Base-by-base conservation (phyloP, 2,888 invertebrate species). In the Nowickia ferox region DNA sequence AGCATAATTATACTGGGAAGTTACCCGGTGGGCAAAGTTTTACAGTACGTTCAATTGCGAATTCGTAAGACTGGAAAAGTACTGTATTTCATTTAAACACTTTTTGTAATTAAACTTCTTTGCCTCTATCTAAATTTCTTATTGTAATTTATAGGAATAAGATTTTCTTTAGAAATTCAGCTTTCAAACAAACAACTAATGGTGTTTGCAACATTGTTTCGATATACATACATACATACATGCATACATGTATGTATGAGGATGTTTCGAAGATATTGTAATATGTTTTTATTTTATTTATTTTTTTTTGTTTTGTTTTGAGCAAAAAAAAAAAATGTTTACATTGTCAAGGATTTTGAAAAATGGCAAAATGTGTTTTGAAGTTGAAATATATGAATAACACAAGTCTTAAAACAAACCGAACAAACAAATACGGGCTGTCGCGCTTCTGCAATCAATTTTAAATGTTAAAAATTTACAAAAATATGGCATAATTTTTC, bases 341-440 rank as follows among this genome's bases (percentile, higher is more conserved):
- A 69, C 84, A 77, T 86, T 87, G 88, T 84, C 87, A 88, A 84
- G 88, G 85, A 87, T 88, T 88, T 77, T 84, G 78, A 88, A 75
- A 88, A 87, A 88, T 89, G 88, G 88, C 88, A 89, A 84, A 89
- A 89, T 89, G 84, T 88, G 53, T 81, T 61, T 65, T 68, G 46
- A 65, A 71, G 77, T 75, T 74, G 30, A 80, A 80, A 57, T 19
- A 53, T 5, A 30, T 30, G 30, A 30, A 30, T 71, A 79, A 61
- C 48, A 46, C 38, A 72, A 19, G 30, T 53, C 42, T 44, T 53
- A 30, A n/a, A 53, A 44, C 42, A 19, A 48, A n/a, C 63, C 19
- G 5, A 40, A 17, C 61, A 63, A 65, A 44, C 11, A 30, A 46
- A 40, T 17, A 57, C n/a, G 8, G 9, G 15, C 46, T 44, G 40